Conservation (phyloP, 2,888 invertebrate species). For the Panorpa germanica region DNA sequence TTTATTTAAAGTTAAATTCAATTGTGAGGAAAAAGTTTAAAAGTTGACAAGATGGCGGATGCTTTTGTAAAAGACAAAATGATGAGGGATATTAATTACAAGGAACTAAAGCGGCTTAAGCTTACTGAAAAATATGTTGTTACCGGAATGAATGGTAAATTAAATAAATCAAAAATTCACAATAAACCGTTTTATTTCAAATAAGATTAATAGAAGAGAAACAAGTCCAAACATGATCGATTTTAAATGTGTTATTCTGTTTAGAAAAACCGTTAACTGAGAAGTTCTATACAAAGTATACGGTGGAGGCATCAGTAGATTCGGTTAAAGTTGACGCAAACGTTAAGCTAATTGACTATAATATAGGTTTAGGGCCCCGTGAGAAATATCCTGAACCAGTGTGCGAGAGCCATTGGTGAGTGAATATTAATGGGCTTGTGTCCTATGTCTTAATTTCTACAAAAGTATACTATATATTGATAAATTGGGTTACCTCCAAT, state of each 20-base stretch:
- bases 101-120: no score
- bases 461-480: no score
- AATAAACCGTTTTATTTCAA: no score
- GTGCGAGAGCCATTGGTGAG: constrained; percentile 25
- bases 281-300: constrained; percentile 26
- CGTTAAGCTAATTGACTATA: constrained; percentile 23
- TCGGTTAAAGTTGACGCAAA: constrained; percentile 22
- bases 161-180: no score
- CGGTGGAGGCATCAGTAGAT: constrained; percentile 21
- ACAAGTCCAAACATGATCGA: no score
- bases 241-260: no score
- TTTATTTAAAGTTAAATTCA: not conserved
- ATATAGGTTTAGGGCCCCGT: constrained; percentile 25
- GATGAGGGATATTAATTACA: no score
- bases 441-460: not conserved
- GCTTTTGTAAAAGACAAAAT: not conserved
- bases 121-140: no score
- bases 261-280: constrained; percentile 25
- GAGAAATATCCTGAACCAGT: constrained; percentile 23
- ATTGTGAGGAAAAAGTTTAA: not conserved
- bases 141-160: no score
- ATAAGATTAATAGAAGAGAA: no score
- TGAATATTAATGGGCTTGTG: no score
- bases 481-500: no score
- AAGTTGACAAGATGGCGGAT: not conserved